Conservation (phyloP, 2,888 invertebrate species). For the Coenonympha glycerion region DNA sequence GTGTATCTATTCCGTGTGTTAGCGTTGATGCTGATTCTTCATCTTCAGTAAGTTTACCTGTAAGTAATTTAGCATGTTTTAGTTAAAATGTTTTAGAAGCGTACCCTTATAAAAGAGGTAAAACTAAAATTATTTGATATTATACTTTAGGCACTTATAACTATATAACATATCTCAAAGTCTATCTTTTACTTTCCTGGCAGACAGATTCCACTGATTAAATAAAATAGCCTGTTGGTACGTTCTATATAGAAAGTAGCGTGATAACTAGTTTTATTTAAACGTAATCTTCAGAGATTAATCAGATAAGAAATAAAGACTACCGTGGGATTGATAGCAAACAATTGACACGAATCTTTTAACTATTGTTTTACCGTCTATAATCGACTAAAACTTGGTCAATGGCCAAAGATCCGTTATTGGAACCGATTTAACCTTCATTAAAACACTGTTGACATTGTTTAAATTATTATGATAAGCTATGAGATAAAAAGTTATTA, state of each 20-base stretch:
- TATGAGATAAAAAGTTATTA: background rate
- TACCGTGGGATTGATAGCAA: background rate
- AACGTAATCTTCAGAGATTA: background rate
- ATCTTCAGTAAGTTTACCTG: conserved; percentile 63
- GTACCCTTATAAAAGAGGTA: no score
- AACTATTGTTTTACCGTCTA: conserved; percentile 1
- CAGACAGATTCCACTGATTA: no score
- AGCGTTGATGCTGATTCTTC: conserved; percentile 38
- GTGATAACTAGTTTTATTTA: background rate
- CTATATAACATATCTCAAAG: no score
- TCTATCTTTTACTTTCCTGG: no score
- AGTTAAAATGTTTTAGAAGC: no score
- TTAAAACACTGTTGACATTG: conserved; percentile 12
- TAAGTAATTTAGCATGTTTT: conserved; percentile 33
- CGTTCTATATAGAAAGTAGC: background rate
- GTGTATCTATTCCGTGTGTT: conserved; percentile 27
- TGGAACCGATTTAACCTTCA: conserved; percentile 48
- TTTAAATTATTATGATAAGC: background rate
- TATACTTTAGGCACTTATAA: no score
- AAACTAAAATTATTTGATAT: no score
- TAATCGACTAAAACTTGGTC: conserved; percentile 23
- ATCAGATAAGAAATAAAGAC: background rate
- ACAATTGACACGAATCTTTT: background rate
- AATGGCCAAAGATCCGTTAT: conserved; percentile 29
- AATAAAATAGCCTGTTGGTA: no score